Evolutionary conservation across 2,113 vertebrate species (phyloP), one percentile per base, ranked within the genome.

Genomic region (Lanius ludovicianus): DNA sequence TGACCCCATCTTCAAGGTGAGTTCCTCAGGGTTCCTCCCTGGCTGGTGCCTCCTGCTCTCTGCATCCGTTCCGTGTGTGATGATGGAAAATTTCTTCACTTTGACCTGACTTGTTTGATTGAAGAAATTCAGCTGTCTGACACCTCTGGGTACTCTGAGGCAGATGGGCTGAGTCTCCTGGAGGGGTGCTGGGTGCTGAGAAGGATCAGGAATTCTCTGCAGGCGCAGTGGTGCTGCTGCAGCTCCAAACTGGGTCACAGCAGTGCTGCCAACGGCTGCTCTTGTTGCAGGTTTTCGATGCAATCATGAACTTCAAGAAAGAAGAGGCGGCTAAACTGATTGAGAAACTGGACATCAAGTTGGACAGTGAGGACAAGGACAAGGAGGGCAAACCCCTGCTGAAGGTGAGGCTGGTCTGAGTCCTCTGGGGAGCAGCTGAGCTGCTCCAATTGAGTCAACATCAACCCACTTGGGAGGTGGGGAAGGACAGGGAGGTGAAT

Each of bases 1-100:
- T 90, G 99, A 99, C 75, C 99, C 99, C 68, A 99, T 99, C 96
- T 99, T 99, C 91, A 99, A 99, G 98, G 99, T 99, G 94, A 96
- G 84, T 56, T 63, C 63, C 46, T 68, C 13, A 0, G n/a, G 1
- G 28, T 28, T 35, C 8, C 19, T 9, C 49, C 33, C 6, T 15
- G 16, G 16, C n/a, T 2, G 4, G 25, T 23, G 2, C 33, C 15
- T 16, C n/a, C 4, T 0, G 0, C 30, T n/a, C 15, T 13, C 9
- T 7, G 1, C 7, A 19, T 69, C 21, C 0, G 49, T 93, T 93
- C 23, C 62, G 94, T 96, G 95, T 6, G 3, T 99, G 99, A 99
- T 99, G 99, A 99, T 93, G 93, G 83, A 94, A 77, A 74, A 98
- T 98, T 97, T 99, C 99, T 98, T 99, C 98, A 98, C 98, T 99